Evolutionary conservation across 1,140 invertebrate genomes (phyloP).

Genomic region (Lerema accius): DNA sequence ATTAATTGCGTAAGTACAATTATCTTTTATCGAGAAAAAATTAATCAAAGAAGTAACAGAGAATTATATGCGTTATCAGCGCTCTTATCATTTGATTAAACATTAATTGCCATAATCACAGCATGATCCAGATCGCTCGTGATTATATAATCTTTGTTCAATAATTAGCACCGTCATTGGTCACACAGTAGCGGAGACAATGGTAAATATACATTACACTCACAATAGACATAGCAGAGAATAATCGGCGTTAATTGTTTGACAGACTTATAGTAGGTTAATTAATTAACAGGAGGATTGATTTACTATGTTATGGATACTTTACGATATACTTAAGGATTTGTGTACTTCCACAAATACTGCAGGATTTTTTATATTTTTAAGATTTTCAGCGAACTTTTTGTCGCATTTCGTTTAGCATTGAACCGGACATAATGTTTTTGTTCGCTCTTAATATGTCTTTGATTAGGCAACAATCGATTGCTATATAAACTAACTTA

Average conservation of each 20-base stretch:
- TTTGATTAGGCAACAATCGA: constrained; percentile 1
- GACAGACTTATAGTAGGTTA: no score
- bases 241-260: constrained; percentile 2
- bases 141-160: constrained; percentile 31
- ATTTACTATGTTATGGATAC: constrained; percentile 28
- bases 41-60: no score
- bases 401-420: constrained; percentile 34
- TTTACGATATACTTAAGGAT: no score
- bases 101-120: constrained; percentile 17
- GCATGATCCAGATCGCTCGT: constrained; percentile 23
- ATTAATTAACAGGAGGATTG: no score
- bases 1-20: no score
- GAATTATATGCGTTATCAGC: no score
- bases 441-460: constrained; percentile 15
- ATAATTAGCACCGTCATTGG: constrained; percentile 28
- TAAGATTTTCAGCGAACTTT: constrained; percentile 18
- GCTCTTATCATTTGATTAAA: constrained; percentile 3
- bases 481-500: background rate
- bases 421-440: constrained; percentile 47
- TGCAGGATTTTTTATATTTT: constrained; percentile 51
- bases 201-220: constrained; percentile 2
- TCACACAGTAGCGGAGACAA: constrained; percentile 37
- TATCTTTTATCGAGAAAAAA: no score
- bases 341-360: constrained; percentile 54
- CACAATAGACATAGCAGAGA: background rate